A percentile compares a stretch with the other conserved stretches of the same genome.
Conservation (phyloP, 2,888 invertebrate species). For the Agrochola lychnidis region DNA sequence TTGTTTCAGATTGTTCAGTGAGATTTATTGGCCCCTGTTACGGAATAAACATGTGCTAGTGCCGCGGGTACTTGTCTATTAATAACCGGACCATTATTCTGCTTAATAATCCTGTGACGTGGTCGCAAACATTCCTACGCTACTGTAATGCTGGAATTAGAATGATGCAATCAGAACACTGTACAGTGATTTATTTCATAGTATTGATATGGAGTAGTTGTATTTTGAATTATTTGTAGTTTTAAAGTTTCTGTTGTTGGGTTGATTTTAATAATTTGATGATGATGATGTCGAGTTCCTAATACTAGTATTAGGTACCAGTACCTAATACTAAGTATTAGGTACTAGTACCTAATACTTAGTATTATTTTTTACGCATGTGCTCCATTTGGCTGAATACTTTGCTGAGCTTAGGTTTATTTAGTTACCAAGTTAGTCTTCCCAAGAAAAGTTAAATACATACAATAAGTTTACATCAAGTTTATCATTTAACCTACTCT, state of each 20-base stretch:
- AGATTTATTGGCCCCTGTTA: constrained; percentile 84
- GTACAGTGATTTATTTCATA: constrained; percentile 35
- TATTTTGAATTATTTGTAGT: background rate
- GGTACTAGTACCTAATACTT: no score
- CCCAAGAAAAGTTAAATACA: background rate
- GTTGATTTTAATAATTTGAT: background rate
- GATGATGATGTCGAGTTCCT: background rate
- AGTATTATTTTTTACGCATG: background rate
- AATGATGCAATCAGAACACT: constrained; percentile 68
- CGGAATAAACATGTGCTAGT: constrained; percentile 84
- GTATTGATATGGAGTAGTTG: constrained; percentile 1
- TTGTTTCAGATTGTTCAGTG: constrained; percentile 83
- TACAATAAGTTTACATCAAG: background rate
- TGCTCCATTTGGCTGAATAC: background rate
- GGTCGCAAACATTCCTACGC: constrained; percentile 78
- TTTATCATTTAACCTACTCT: background rate
- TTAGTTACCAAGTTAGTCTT: background rate
- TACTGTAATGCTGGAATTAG: constrained; percentile 75
- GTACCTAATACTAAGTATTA: no score
- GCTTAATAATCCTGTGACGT: constrained; percentile 81
- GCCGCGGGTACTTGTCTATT: constrained; percentile 82
- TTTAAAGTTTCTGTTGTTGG: background rate
- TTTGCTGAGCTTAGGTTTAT: background rate
- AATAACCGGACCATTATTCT: constrained; percentile 84
- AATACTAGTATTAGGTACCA: no score